These are phyloP conservation scores for Zaprionus camerounensis DNA, from an alignment of 1,140 invertebrate genomes.

Conservation along the genomic window DNA sequence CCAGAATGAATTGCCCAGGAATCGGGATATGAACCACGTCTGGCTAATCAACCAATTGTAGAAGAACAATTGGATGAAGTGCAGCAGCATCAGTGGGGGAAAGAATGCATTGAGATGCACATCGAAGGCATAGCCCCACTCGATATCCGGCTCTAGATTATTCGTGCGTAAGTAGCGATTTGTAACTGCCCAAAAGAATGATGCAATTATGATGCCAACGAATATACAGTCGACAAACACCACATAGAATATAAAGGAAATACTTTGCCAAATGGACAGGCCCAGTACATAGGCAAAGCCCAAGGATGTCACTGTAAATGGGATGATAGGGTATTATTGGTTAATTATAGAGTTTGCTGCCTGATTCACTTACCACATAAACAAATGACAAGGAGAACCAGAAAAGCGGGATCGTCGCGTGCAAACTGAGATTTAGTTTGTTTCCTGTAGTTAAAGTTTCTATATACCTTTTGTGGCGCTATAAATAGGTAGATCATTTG, in stretches of 20 bases:
- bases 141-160: slow-evolving; percentile 91
- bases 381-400: slow-evolving; percentile 95
- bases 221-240: slow-evolving; percentile 97
- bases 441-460: slow-evolving; percentile 99
- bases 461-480: slow-evolving; percentile 98
- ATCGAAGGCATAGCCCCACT: slow-evolving; percentile 99
- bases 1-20: slow-evolving; percentile 98
- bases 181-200: slow-evolving; percentile 92
- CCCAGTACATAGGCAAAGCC: slow-evolving; percentile 94
- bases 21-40: slow-evolving; percentile 90
- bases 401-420: slow-evolving; percentile 99
- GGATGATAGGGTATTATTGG: slow-evolving; percentile 2
- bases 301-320: slow-evolving; percentile 92
- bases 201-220: slow-evolving; percentile 94
- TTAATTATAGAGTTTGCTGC: background rate
- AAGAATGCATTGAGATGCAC: slow-evolving; percentile 99
- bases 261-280: slow-evolving; percentile 90
- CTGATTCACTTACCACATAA: slow-evolving; percentile 89
- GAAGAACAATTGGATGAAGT: slow-evolving; percentile 96
- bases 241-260: slow-evolving; percentile 96
- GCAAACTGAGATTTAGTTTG: slow-evolving; percentile 99
- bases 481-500: slow-evolving; percentile 99
- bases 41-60: slow-evolving; percentile 92
- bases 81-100: slow-evolving; percentile 96
- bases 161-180: slow-evolving; percentile 95